Percentiles rank a stretch among this genome's conserved stretches.
Conservation (phyloP, 2,797 vertebrate genomes). For the Falco novaeseelandiae region DNA sequence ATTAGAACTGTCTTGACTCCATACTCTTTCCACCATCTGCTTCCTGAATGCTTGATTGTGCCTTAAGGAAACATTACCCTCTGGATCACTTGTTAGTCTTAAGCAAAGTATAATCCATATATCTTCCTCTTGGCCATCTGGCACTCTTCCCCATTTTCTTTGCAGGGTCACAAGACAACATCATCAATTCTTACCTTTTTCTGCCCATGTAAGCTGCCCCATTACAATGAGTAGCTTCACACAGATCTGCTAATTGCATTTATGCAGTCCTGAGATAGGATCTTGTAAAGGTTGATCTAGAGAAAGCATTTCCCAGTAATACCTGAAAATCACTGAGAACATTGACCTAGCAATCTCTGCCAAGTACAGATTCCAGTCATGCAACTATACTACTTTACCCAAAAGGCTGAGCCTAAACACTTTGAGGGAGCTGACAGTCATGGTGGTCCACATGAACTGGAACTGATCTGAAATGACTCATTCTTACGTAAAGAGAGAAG, state of each 20-base stretch:
- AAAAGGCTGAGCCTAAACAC: not conserved
- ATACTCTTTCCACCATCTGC: constrained; percentile 16
- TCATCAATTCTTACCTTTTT: not conserved
- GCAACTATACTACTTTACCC: not conserved
- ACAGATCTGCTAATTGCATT: not conserved
- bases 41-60: constrained; percentile 55
- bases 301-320: not conserved
- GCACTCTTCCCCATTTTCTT: not conserved
- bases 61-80: constrained; percentile 52
- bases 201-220: not conserved
- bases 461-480: not conserved
- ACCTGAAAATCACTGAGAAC: not conserved
- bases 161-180: not conserved
- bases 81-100: constrained; percentile 39
- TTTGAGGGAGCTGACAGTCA: not conserved
- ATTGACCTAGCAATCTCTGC: not conserved
- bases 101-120: not conserved
- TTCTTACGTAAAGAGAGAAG: not conserved
- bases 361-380: not conserved
- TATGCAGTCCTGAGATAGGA: not conserved
- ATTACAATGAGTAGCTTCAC: not conserved
- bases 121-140: constrained; percentile 19
- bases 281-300: not conserved
- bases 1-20: constrained; percentile 35
- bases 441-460: not conserved